These are phyloP conservation scores for Strix occidentalis DNA, from an alignment of 2,797 vertebrate genomes.

Conservation along the genomic window DNA sequence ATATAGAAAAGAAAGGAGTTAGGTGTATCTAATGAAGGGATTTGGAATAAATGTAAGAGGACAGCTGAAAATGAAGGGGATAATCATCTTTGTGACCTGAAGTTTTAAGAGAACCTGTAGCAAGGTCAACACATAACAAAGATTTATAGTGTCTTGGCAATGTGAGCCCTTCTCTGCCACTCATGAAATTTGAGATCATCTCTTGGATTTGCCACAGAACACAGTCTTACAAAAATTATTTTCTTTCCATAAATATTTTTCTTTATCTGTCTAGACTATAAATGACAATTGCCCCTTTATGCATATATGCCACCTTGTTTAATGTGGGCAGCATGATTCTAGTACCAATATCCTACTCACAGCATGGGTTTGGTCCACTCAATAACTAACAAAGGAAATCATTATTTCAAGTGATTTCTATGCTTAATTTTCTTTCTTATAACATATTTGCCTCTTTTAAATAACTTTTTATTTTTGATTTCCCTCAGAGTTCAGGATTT, in stretches of 20 bases:
- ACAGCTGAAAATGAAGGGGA: not conserved
- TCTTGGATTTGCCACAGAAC: not conserved
- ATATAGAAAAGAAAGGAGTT: not conserved
- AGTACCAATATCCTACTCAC: not conserved
- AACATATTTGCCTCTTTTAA: not conserved
- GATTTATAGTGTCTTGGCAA: not conserved
- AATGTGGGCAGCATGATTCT: not conserved
- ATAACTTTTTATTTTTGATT: not conserved
- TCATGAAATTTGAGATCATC: not conserved
- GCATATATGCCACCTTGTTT: accelerated
- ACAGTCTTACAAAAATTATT: not conserved
- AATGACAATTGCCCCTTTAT: not conserved
- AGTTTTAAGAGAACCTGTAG: not conserved
- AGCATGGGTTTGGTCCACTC: not conserved
- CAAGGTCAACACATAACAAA: not conserved
- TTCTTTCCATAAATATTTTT: not conserved
- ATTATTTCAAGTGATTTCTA: not conserved
- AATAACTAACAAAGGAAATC: not conserved
- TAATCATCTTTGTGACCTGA: not conserved
- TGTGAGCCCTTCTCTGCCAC: not conserved
- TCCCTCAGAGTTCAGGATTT: not conserved
- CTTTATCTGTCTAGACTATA: not conserved
- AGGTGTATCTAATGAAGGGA: not conserved
- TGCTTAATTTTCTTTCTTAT: not conserved
- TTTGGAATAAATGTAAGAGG: not conserved